Evolutionary conservation across 2,797 vertebrate genomes (phyloP).

Genomic region (Oryzias sinensis): DNA sequence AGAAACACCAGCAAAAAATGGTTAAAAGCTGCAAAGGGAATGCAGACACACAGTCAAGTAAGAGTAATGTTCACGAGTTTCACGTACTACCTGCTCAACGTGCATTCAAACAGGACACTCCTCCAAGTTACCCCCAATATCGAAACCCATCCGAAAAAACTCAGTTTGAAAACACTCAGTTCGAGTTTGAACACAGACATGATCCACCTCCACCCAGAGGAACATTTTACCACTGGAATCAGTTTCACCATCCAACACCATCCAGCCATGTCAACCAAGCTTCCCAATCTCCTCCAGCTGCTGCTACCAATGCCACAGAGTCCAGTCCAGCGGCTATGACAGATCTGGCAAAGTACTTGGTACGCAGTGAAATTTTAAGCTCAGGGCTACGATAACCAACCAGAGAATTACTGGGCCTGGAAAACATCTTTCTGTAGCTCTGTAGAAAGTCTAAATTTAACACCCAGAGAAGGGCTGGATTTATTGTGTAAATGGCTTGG

Average conservation of each 20-base stretch:
- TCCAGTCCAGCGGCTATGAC: background rate
- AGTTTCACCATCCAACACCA: too few relatives aligned
- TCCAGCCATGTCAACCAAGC: too few relatives aligned
- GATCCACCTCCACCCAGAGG: too few relatives aligned
- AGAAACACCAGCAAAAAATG: background rate
- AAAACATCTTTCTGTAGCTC: background rate
- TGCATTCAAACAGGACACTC: background rate
- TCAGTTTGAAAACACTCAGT: too few relatives aligned
- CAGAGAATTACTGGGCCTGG: constrained; percentile 1
- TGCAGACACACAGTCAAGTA: background rate
- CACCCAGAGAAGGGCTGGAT: background rate
- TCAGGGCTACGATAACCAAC: background rate
- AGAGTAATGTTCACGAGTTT: background rate
- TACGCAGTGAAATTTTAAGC: background rate
- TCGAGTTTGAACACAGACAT: too few relatives aligned
- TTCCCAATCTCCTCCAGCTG: too few relatives aligned
- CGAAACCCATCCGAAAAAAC: too few relatives aligned
- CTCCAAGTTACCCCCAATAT: too few relatives aligned
- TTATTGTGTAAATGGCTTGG: constrained; percentile 2
- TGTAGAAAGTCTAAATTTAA: background rate
- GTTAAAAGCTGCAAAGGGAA: background rate
- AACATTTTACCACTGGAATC: too few relatives aligned
- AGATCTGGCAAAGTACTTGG: background rate
- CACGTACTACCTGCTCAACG: background rate
- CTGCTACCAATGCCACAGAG: too few relatives aligned